Conservation (phyloP, 2,797 vertebrate species). For the Acomys russatus region DNA sequence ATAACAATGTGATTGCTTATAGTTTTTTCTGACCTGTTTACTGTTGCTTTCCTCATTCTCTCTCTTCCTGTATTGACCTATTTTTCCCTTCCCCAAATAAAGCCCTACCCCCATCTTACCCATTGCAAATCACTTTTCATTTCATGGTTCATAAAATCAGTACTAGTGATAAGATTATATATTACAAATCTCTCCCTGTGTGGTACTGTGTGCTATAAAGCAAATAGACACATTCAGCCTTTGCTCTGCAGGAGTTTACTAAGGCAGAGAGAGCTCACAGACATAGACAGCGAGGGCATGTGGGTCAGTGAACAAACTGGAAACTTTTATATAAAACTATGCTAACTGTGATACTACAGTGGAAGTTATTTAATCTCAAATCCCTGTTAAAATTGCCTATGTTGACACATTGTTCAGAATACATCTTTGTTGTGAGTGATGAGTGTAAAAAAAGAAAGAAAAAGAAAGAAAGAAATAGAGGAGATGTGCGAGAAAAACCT, state of each 20-base stretch:
- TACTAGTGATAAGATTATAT: constrained; percentile 11
- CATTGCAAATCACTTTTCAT: neutral
- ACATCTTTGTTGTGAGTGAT: neutral
- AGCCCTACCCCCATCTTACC: neutral
- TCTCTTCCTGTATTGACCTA: neutral
- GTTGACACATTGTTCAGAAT: neutral
- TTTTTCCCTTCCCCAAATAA: neutral
- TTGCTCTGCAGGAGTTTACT: constrained; percentile 20
- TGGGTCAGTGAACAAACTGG: neutral
- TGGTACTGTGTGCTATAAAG: neutral
- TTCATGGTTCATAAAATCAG: constrained; percentile 38
- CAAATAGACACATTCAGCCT: constrained; percentile 10
- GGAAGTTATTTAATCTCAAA: neutral
- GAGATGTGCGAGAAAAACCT: neutral
- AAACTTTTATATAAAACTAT: no score
- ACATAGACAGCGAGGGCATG: constrained; percentile 37
- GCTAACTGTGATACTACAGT: no score
- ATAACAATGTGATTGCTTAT: neutral
- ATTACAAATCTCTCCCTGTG: constrained; percentile 42
- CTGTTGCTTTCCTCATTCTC: neutral
- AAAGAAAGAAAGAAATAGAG: neutral
- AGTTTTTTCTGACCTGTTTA: neutral
- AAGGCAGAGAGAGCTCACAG: neutral
- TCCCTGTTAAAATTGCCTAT: neutral
- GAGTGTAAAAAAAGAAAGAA: neutral